A percentile compares a stretch with the other conserved stretches of the same genome.
Evolutionary conservation across 1,140 invertebrate genomes (phyloP).

Genomic region (Cardiocondyla obscurior): DNA sequence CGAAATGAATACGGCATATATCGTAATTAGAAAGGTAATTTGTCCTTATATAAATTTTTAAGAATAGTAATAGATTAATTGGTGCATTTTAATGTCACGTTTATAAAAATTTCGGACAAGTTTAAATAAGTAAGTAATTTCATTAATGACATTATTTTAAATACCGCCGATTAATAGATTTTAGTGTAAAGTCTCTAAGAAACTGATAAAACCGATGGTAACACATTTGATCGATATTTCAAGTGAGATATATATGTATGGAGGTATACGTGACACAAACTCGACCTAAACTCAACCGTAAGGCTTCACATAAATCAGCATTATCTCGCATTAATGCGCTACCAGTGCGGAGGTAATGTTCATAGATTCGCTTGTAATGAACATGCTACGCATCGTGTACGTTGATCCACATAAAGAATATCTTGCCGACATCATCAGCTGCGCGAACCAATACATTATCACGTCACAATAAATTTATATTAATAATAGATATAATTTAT

Average conservation of each 20-base stretch:
- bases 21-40: background rate
- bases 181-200: background rate
- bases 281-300: conserved; percentile 46
- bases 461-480: background rate
- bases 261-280: conserved; percentile 42
- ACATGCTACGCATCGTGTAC: conserved; percentile 36
- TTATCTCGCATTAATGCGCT: conserved; percentile 56
- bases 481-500: background rate
- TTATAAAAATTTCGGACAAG: background rate
- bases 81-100: background rate
- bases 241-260: background rate
- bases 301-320: conserved; percentile 53
- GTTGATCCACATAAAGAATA: conserved; percentile 51
- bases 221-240: conserved; percentile 34
- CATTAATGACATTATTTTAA: background rate
- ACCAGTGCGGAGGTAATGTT: conserved; percentile 46
- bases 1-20: background rate
- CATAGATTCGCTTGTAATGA: conserved; percentile 54
- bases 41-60: too few species aligned
- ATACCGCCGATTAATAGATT: background rate
- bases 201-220: background rate
- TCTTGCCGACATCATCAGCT: conserved; percentile 14
- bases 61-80: too few species aligned
- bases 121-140: too few species aligned
- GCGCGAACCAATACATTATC: background rate